Base-by-base conservation (phyloP, 35 echinoderm and acorn worm species). In the Patiria miniata region DNA sequence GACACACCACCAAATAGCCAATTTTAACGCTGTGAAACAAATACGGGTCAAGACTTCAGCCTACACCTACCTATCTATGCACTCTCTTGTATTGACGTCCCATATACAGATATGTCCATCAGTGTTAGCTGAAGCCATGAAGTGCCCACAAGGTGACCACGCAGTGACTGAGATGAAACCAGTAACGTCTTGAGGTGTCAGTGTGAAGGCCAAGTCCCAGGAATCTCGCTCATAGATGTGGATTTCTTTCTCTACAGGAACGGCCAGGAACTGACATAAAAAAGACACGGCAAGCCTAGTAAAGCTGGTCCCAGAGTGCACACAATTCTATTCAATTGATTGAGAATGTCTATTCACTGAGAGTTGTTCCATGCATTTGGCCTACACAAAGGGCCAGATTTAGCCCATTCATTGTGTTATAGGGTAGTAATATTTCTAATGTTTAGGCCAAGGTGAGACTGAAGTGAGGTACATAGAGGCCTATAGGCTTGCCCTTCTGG, bases 241-340 rank as follows among this genome's bases (percentile, higher is more conserved):
- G 30, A 99, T 90, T 55, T 92, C 89, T 44, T 92, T 92, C 50
- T 98, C 96, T 28, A 92, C 26, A 40, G 96, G 92, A 26, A 94
- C 80, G 26, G 89, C 93, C 26, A 99, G 65, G 39, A 83, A 54
- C 96, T 99, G 77, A 7, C 79, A 38, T n/a, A 60, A 60, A 37
- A 80, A 82, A 10, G 18, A 83, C 26, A 79, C 2, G 32, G n/a
- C n/a, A n/a, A n/a, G n/a, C n/a, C n/a, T n/a, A n/a, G n/a, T n/a
- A n/a, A n/a, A n/a, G n/a, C n/a, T n/a, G n/a, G n/a, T n/a, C n/a
- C n/a, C n/a, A n/a, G n/a, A n/a, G n/a, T n/a, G n/a, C n/a, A n/a
- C n/a, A n/a, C n/a, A n/a, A n/a, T n/a, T n/a, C n/a, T n/a, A 78
- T 5, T 32, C 76, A 78, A 37, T n/a, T 17, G 29, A 78, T 32